Percentiles rank a stretch among this genome's conserved stretches.
These are phyloP conservation scores for Eurypyga helias DNA, from an alignment of 2,113 vertebrate genomes.

Conservation along the genomic window DNA sequence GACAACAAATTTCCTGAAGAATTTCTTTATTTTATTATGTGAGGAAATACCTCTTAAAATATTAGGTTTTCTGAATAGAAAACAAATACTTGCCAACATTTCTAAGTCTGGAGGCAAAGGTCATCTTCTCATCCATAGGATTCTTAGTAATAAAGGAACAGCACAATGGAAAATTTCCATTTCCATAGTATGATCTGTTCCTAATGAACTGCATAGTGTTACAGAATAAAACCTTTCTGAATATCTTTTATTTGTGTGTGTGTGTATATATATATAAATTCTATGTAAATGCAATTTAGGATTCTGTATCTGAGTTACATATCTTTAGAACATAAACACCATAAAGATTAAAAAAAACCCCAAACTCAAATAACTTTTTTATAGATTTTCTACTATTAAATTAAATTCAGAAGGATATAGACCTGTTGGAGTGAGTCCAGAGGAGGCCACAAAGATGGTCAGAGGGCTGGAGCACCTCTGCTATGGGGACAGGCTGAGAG, in stretches of 20 bases:
- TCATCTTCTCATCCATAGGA: not conserved
- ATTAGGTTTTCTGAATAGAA: not conserved
- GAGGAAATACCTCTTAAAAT: not conserved
- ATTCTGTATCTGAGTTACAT: not conserved
- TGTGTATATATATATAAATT: not conserved
- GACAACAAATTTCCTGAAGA: not conserved
- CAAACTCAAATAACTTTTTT: not conserved
- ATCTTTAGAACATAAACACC: not conserved
- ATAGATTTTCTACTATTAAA: not conserved
- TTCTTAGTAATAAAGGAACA: not conserved
- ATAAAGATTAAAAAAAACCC: not conserved
- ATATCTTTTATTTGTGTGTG: not conserved
- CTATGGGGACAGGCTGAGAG: too few species aligned
- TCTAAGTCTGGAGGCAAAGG: not conserved
- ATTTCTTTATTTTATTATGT: not conserved
- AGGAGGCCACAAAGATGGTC: too few species aligned
- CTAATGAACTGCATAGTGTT: not conserved
- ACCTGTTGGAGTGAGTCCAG: too few species aligned
- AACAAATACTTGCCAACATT: not conserved
- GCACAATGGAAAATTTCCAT: not conserved
- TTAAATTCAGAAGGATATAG: too few species aligned
- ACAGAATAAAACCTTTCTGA: not conserved
- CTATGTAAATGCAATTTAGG: not conserved
- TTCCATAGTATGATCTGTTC: not conserved
- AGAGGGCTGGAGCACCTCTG: too few species aligned